Conservation (phyloP, 2,113 vertebrate genomes). For the Alosa alosa region DNA sequence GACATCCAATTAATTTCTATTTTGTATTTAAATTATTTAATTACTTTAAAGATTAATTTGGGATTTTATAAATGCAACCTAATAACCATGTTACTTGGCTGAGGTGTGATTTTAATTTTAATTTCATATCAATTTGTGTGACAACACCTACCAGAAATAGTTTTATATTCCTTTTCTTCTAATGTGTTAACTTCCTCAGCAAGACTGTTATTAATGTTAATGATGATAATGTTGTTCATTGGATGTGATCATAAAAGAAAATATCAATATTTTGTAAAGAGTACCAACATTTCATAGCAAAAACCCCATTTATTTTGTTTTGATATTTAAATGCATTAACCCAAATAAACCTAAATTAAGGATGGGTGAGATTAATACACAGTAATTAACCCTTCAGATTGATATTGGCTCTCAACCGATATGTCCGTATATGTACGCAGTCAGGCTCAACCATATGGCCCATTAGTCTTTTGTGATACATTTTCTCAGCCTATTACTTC, state of each 20-base stretch:
- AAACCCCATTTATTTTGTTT: background rate
- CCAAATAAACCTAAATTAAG: background rate
- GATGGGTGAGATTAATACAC: background rate
- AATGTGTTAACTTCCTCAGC: background rate
- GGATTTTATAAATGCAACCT: background rate
- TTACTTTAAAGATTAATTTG: background rate
- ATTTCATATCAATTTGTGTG: background rate
- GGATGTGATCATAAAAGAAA: background rate
- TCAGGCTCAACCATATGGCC: background rate
- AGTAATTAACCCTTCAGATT: conserved; percentile 1
- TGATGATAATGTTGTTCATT: background rate
- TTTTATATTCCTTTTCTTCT: background rate
- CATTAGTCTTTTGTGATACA: background rate
- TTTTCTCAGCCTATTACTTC: background rate
- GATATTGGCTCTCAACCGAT: background rate
- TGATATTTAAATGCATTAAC: background rate
- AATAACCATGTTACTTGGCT: background rate
- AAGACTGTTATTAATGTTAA: background rate
- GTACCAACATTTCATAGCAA: background rate
- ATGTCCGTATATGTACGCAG: background rate
- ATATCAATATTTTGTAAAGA: background rate
- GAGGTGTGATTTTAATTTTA: background rate
- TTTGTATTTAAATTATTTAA: no score
- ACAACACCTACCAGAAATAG: background rate
- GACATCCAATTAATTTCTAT: no score